These are phyloP conservation scores for Lymantria monacha DNA, from an alignment of 2,888 invertebrate species.

Conservation along the genomic window DNA sequence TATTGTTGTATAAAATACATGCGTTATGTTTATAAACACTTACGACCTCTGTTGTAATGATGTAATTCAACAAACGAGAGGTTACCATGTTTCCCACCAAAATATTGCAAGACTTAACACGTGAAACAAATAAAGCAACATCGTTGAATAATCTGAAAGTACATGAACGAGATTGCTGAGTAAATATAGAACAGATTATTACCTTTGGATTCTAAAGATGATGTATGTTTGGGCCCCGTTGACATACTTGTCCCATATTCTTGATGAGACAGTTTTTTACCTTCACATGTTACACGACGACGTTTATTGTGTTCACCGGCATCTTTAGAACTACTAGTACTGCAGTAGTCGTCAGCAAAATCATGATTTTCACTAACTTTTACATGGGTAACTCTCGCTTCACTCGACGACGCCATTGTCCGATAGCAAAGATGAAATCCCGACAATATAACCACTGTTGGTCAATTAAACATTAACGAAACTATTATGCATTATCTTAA, in stretches of 20 bases:
- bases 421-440: slow-evolving; percentile 55
- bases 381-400: slow-evolving; percentile 68
- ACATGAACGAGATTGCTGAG: slow-evolving; percentile 19
- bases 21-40: slow-evolving; percentile 75
- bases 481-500: slow-evolving; percentile 45
- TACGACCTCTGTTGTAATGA: slow-evolving; percentile 69
- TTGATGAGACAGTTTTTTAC: slow-evolving; percentile 72
- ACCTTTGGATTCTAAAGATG: slow-evolving; percentile 68
- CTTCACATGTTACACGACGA: slow-evolving; percentile 70
- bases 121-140: slow-evolving; percentile 12
- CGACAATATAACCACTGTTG: slow-evolving; percentile 51
- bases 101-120: slow-evolving; percentile 37
- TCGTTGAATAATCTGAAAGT: slow-evolving; percentile 15
- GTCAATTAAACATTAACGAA: slow-evolving; percentile 61
- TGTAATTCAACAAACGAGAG: slow-evolving; percentile 69
- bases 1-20: slow-evolving; percentile 37
- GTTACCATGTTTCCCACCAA: slow-evolving; percentile 78
- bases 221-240: slow-evolving; percentile 58
- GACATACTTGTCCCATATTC: slow-evolving; percentile 76
- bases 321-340: slow-evolving; percentile 57
- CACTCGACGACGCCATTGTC: slow-evolving; percentile 80
- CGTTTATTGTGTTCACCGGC: slow-evolving; percentile 71
- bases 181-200: slow-evolving; percentile 37
- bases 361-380: slow-evolving; percentile 73
- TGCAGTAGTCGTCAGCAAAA: slow-evolving; percentile 52